Percentiles rank a stretch among this genome's conserved stretches.
phyloP scores from a whole-genome alignment of 2,113 vertebrate species.

The Actinemys pallida region DNA sequence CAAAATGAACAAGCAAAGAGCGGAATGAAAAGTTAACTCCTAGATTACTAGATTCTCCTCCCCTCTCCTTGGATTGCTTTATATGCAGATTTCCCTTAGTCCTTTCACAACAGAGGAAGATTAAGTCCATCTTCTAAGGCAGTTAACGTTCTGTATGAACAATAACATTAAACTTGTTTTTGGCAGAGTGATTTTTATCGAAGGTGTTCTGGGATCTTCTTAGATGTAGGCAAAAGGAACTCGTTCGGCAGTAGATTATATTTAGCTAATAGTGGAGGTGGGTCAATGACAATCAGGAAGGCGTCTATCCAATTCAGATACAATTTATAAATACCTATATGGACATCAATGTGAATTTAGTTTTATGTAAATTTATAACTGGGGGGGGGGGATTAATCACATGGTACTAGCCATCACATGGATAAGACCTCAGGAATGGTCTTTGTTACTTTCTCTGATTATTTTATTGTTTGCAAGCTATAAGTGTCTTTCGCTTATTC shows the following conservation, averaged over 20 bases:
- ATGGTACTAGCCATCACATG: slow-evolving; percentile 8
- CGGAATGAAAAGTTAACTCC: neutral
- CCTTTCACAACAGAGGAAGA: neutral
- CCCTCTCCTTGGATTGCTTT: neutral
- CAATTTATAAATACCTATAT: slow-evolving; percentile 40
- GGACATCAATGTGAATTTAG: slow-evolving; percentile 32
- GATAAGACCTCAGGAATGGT: slow-evolving; percentile 13
- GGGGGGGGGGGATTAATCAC: slow-evolving; percentile 29
- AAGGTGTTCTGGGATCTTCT: neutral
- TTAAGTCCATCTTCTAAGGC: neutral
- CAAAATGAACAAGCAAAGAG: slow-evolving; percentile 1
- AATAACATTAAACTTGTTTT: neutral
- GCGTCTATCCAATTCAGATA: neutral
- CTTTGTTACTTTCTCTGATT: neutral
- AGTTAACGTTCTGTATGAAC: neutral
- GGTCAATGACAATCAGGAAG: neutral
- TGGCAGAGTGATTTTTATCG: neutral
- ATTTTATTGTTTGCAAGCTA: neutral
- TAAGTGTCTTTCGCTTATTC: neutral
- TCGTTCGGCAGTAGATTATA: neutral
- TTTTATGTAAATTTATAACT: slow-evolving; percentile 23
- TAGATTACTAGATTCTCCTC: neutral
- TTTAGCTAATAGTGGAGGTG: neutral
- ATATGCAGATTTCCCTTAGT: neutral
- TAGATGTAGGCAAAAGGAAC: neutral